Evolutionary conservation across 2,888 invertebrate species (phyloP).

Genomic region (Chirona hameri): DNA sequence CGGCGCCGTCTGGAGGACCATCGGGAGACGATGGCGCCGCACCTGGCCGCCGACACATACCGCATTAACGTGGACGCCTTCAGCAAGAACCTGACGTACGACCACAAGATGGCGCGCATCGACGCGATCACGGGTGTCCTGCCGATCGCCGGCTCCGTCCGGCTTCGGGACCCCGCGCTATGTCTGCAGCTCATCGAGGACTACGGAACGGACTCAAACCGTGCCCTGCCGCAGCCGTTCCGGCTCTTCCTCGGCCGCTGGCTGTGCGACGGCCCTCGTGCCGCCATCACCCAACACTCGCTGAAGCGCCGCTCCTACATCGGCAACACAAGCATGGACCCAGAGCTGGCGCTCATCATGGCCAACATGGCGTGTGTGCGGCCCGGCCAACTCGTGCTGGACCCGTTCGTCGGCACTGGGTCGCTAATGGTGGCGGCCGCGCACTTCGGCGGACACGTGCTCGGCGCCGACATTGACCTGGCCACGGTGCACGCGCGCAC

Average conservation of each 20-base stretch:
- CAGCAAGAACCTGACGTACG: slow-evolving; percentile 75
- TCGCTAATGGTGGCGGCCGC: slow-evolving; percentile 83
- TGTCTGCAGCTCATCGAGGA: slow-evolving; percentile 80
- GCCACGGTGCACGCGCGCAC: slow-evolving; percentile 85
- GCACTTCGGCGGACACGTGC: slow-evolving; percentile 77
- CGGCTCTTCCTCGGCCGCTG: slow-evolving; percentile 48
- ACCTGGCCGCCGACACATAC: slow-evolving; percentile 56
- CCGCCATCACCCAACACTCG: slow-evolving; percentile 72
- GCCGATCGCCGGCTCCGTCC: slow-evolving; percentile 72
- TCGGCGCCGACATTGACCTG: slow-evolving; percentile 91
- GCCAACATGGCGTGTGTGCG: slow-evolving; percentile 83
- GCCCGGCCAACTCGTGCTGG: slow-evolving; percentile 71
- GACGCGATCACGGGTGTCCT: slow-evolving; percentile 69
- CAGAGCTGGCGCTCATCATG: slow-evolving; percentile 89
- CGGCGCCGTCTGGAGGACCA: neutral
- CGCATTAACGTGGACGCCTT: slow-evolving; percentile 88
- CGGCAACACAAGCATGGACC: slow-evolving; percentile 98
- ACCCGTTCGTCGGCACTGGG: slow-evolving; percentile 81
- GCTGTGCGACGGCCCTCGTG: slow-evolving; percentile 80
- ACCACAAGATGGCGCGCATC: slow-evolving; percentile 78
- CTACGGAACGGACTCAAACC: slow-evolving; percentile 75
- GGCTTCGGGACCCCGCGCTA: slow-evolving; percentile 74
- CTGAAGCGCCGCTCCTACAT: slow-evolving; percentile 90
- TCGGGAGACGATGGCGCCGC: slow-evolving; percentile 53
- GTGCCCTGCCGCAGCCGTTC: slow-evolving; percentile 55